Evolutionary conservation across 2,113 vertebrate genomes (phyloP).

Genomic region (Aix galericulata): DNA sequence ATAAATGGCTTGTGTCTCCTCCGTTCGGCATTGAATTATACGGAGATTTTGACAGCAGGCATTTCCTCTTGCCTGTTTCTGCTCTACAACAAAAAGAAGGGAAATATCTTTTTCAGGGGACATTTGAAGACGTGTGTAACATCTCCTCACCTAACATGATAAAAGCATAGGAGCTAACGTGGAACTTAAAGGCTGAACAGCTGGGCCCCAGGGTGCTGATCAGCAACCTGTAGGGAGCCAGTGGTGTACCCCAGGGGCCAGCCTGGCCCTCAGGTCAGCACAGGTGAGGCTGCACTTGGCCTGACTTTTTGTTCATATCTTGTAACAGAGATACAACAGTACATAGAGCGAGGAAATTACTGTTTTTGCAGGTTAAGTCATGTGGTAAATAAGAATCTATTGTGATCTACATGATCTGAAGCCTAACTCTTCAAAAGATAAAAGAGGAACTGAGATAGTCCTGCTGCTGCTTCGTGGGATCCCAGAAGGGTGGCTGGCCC

Average conservation of each 20-base stretch:
- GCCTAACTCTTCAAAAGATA: neutral
- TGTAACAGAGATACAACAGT: neutral
- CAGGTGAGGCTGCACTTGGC: neutral
- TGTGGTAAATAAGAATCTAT: neutral
- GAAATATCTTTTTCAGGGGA: neutral
- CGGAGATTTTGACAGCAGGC: neutral
- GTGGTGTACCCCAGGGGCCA: rapidly evolving
- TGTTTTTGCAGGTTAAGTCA: neutral
- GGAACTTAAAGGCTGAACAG: neutral
- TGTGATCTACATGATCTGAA: neutral
- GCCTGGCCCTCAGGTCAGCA: neutral
- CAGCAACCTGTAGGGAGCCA: rapidly evolving
- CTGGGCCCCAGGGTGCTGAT: neutral
- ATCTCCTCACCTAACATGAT: neutral
- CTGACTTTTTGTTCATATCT: neutral
- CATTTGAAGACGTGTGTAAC: neutral
- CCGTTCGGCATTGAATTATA: neutral
- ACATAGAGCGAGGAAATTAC: neutral
- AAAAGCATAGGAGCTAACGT: neutral
- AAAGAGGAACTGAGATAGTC: neutral
- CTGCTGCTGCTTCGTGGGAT: neutral
- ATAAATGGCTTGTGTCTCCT: neutral
- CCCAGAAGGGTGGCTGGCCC: neutral
- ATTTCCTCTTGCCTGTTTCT: neutral
- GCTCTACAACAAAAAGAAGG: neutral